A percentile compares a stretch with the other conserved stretches of the same genome.
phyloP scores from a whole-genome alignment of 1,140 invertebrate species.

The Drosophila dunni region DNA sequence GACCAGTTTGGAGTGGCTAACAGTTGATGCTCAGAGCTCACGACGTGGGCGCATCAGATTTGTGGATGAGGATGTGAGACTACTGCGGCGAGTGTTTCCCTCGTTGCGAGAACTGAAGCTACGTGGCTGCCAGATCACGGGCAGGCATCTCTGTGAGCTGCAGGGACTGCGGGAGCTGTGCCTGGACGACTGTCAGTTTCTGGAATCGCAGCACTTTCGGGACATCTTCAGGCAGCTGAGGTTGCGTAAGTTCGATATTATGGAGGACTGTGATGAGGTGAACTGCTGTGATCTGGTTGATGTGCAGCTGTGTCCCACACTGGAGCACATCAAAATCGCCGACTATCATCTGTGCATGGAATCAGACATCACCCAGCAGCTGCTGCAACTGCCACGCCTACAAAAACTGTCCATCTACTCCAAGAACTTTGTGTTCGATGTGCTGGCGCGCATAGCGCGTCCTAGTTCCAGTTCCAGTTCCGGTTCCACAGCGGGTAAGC shows the following conservation, averaged over 20 bases:
- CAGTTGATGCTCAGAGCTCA: constrained; percentile 9
- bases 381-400: constrained; percentile 59
- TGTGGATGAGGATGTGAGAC: constrained; percentile 69
- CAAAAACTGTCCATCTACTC: constrained; percentile 74
- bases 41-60: constrained; percentile 47
- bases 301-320: constrained; percentile 66
- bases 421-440: constrained; percentile 76
- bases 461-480: constrained; percentile 12
- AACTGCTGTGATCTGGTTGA: constrained; percentile 75
- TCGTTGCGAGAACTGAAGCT: constrained; percentile 57
- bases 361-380: constrained; percentile 63
- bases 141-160: constrained; percentile 65
- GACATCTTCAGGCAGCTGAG: constrained; percentile 64
- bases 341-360: constrained; percentile 79
- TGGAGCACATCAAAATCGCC: constrained; percentile 77
- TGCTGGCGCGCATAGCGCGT: constrained; percentile 63
- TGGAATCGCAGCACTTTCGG: constrained; percentile 71
- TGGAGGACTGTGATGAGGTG: constrained; percentile 77
- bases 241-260: constrained; percentile 73
- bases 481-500: constrained; percentile 19
- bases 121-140: constrained; percentile 63
- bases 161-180: constrained; percentile 55
- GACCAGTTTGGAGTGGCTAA: constrained; percentile 58
- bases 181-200: constrained; percentile 70
- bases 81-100: constrained; percentile 63